Evolutionary conservation across 2,888 invertebrate species (phyloP), one percentile per base, ranked within the genome.

Genomic region (Cephus spinipes): DNA sequence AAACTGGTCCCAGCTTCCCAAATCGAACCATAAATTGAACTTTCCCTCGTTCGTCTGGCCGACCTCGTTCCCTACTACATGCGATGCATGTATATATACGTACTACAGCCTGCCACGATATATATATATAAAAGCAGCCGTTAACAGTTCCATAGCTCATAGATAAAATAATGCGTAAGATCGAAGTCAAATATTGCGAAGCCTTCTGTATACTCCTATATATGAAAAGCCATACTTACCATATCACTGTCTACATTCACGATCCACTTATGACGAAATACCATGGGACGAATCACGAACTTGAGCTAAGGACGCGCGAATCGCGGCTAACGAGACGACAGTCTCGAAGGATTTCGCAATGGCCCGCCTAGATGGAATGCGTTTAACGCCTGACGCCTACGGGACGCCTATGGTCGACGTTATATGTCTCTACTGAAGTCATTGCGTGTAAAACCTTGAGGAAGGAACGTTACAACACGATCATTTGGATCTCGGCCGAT

Each of bases 321-420:
- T 90, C 89, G 87, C 87, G 86, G 87, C 86, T 90, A 90, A 90
- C 89, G 86, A 90, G 89, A 89, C 79, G 77, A 73, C 74, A 73
- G 69, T 68, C 69, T 32, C 31, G 15, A 68, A 32, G 82, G 84
- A 80, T 90, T 90, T 90, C 88, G 89, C 88, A 90, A 89, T 86
- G 83, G 85, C 55, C 90, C 91, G 91, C 90, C 90, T 88, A 89
- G 89, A 83, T 89, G 91, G 91, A 91, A 91, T 91, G 91, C 91
- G 90, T 91, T 91, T 90, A 91, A 90, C 90, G 89, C 88, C 89
- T 85, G 84, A 91, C 91, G 91, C 91, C 91, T 91, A 91, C 91
- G 89, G 90, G 90, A 91, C 90, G 90, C 90, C 89, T 88, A 87
- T 86, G 85, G 84, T 83, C 85, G 84, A 73, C 69, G 76, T 87